Conservation (phyloP, 2,888 invertebrate species). For the Oscheius sp. region DNA sequence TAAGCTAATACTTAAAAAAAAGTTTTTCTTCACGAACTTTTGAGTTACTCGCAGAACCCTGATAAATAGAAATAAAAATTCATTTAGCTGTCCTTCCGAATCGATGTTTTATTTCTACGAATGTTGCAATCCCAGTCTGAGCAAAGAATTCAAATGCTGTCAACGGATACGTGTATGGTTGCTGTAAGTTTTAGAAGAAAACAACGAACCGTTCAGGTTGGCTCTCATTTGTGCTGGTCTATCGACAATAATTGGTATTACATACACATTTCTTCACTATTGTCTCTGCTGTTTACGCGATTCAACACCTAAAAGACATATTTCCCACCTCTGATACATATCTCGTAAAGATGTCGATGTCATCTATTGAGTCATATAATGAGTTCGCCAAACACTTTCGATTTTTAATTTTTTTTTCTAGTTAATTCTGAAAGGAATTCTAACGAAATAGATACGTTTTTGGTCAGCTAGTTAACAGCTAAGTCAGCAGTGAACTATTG, state of each 20-base stretch:
- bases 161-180: slow-evolving; percentile 52
- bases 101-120: slow-evolving; percentile 59
- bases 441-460: too few species aligned
- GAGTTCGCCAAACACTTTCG: too few species aligned
- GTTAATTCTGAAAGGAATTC: too few species aligned
- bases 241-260: slow-evolving; percentile 47
- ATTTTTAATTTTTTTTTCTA: too few species aligned
- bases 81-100: slow-evolving; percentile 54
- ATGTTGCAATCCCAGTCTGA: slow-evolving; percentile 44
- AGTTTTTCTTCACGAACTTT: too few species aligned
- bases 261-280: slow-evolving; percentile 50
- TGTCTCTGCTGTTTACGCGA: slow-evolving; percentile 40
- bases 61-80: too few species aligned
- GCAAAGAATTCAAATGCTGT: slow-evolving; percentile 44
- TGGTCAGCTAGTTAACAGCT: too few species aligned
- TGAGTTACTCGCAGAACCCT: too few species aligned
- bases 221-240: slow-evolving; percentile 51
- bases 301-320: background rate
- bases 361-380: too few species aligned
- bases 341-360: background rate
- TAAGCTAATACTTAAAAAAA: background rate
- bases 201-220: slow-evolving; percentile 34
- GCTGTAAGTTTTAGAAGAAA: slow-evolving; percentile 38
- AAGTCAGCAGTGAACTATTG: too few species aligned
- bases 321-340: slow-evolving; percentile 18